Evolutionary conservation across 2,113 vertebrate genomes (phyloP).

Genomic region (Pogona vitticeps): DNA sequence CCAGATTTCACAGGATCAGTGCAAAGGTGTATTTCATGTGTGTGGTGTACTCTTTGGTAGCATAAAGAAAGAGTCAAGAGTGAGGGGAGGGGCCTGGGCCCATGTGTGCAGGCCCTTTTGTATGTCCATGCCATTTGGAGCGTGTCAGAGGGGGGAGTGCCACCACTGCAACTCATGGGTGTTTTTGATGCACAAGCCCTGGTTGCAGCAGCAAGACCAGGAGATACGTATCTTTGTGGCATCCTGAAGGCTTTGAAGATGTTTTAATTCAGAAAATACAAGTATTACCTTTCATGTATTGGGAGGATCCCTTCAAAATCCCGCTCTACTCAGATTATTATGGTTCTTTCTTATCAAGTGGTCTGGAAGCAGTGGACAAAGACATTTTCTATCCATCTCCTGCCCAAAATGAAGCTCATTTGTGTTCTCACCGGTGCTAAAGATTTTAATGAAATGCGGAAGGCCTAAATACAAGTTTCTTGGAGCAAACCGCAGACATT

Average conservation of each 20-base stretch:
- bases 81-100: no score
- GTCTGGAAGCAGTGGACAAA: background rate
- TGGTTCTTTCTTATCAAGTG: background rate
- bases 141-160: no score
- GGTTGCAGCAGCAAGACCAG: no score
- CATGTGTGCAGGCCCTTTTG: no score
- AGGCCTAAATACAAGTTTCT: background rate
- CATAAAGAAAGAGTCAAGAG: no score
- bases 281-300: background rate
- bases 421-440: background rate
- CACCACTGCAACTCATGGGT: no score
- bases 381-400: background rate
- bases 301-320: background rate
- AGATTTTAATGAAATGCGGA: background rate
- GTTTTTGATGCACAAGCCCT: no score
- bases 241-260: background rate
- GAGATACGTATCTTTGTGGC: no score
- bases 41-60: no score
- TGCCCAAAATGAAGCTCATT: background rate
- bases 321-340: background rate
- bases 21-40: no score
- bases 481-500: background rate
- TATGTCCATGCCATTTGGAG: no score
- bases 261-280: background rate
- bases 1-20: no score